Conservation (phyloP, 2,113 vertebrate species). For the Microtus montanus region DNA sequence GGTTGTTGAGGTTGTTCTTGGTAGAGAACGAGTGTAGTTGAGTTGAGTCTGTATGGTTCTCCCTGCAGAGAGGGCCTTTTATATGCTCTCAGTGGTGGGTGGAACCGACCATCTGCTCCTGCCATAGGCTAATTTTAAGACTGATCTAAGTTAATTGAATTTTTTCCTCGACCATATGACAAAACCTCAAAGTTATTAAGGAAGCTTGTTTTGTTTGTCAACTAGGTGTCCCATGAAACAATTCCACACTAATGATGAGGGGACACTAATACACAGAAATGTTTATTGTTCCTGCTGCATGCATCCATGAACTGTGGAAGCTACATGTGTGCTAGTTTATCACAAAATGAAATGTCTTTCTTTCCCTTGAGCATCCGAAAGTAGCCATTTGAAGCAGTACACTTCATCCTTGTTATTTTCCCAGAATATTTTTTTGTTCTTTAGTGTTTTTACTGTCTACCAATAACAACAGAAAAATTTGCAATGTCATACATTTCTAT, state of each 20-base stretch:
- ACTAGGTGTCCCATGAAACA: background rate
- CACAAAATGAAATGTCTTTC: background rate
- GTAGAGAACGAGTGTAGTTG: background rate
- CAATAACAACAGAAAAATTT: background rate
- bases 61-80: conserved; percentile 1
- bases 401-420: background rate
- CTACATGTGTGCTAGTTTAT: background rate
- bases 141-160: background rate
- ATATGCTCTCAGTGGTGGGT: background rate
- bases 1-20: background rate
- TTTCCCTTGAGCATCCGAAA: background rate
- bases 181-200: background rate
- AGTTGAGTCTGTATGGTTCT: background rate
- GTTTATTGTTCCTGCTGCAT: background rate
- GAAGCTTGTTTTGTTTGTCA: background rate
- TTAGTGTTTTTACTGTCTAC: background rate
- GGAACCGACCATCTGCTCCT: background rate
- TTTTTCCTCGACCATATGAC: background rate
- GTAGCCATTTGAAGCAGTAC: background rate
- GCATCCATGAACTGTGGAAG: background rate
- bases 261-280: background rate
- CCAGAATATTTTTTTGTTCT: background rate
- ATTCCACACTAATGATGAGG: background rate
- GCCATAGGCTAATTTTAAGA: conserved; percentile 12
- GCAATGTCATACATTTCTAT: background rate